These are phyloP conservation scores for Plectrocnemia conspersa DNA, from an alignment of 1,140 invertebrate genomes.

Conservation along the genomic window DNA sequence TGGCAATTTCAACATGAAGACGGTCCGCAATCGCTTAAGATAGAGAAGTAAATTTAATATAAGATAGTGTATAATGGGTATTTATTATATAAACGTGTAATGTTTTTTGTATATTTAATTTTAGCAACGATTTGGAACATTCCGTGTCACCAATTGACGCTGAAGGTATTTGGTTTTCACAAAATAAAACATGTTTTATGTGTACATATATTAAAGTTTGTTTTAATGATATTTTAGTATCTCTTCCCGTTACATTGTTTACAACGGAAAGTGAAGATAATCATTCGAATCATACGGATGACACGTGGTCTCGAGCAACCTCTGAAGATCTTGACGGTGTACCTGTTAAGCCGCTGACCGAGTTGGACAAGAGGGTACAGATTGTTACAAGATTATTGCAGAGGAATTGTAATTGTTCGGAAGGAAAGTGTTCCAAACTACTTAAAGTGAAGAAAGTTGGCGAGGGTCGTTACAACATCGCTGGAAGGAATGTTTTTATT, in stretches of 20 bases:
- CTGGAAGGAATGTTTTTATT: conserved; percentile 75
- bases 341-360: conserved; percentile 50
- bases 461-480: conserved; percentile 76
- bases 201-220: background rate
- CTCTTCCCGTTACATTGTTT: conserved; percentile 27
- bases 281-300: conserved; percentile 61
- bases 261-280: conserved; percentile 50
- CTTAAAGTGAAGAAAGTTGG: conserved; percentile 71
- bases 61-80: too few relatives aligned
- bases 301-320: conserved; percentile 64
- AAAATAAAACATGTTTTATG: conserved; percentile 1
- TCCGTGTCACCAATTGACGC: conserved; percentile 5
- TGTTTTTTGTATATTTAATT: too few relatives aligned
- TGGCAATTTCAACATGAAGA: conserved; percentile 55
- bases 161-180: conserved; percentile 8
- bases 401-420: conserved; percentile 63
- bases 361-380: conserved; percentile 62
- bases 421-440: conserved; percentile 66
- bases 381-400: conserved; percentile 63
- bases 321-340: conserved; percentile 56
- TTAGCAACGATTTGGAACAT: too few relatives aligned
- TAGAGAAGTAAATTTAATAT: too few relatives aligned
- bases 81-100: too few relatives aligned
- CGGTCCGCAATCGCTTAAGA: background rate
- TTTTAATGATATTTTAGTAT: conserved; percentile 21